Evolutionary conservation across 1,140 invertebrate genomes (phyloP).

Genomic region (Drosophila mayri): DNA sequence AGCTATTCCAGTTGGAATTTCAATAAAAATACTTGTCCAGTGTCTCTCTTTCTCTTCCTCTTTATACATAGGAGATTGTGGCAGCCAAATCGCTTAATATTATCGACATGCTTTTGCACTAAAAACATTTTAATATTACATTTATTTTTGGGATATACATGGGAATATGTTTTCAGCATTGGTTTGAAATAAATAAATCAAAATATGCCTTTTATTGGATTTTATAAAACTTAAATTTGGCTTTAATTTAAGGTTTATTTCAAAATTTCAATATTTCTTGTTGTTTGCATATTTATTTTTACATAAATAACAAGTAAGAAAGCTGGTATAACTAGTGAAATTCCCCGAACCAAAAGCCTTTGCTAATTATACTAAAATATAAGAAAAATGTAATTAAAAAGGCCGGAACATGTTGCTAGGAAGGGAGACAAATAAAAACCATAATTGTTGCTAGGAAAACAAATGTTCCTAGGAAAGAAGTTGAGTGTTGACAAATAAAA

Average conservation of each 20-base stretch:
- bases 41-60: conserved; percentile 22
- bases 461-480: neutral
- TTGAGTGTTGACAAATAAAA: neutral
- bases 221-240: neutral
- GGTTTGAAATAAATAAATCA: neutral
- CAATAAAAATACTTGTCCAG: conserved; percentile 72
- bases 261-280: neutral
- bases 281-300: neutral
- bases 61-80: conserved; percentile 1
- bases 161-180: neutral
- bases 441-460: neutral
- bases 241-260: neutral
- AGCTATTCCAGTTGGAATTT: conserved; percentile 64
- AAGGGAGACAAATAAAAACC: too few relatives aligned
- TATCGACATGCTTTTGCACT: conserved; percentile 47
- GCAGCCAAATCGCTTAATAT: conserved; percentile 56
- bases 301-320: neutral
- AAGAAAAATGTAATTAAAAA: neutral
- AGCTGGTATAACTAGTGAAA: fast-evolving
- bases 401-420: too few relatives aligned
- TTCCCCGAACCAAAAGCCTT: neutral
- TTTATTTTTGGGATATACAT: neutral
- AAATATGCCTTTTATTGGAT: neutral
- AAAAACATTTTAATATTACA: conserved; percentile 43
- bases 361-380: neutral